phyloP scores from a whole-genome alignment of 2,113 vertebrate genomes.

The Seriola rivoliana region DNA sequence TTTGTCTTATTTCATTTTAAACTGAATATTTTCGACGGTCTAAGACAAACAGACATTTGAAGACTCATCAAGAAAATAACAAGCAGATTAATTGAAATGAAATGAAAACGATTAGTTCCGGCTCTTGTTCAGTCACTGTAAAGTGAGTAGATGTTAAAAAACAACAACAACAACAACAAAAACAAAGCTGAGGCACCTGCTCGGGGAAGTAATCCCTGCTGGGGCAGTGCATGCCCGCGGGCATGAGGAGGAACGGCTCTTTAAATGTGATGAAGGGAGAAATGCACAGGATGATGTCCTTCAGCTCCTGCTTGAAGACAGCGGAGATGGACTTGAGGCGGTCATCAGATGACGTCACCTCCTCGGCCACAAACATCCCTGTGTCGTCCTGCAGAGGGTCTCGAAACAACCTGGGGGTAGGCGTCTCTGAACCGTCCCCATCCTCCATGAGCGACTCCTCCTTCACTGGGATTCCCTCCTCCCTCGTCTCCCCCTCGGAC shows the following conservation, averaged over 20 bases:
- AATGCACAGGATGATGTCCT: constrained; percentile 96
- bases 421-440: constrained; percentile 81
- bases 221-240: constrained; percentile 91
- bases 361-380: constrained; percentile 91
- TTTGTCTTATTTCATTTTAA: no score
- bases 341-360: constrained; percentile 93
- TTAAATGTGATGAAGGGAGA: constrained; percentile 94
- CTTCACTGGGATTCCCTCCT: constrained; percentile 60
- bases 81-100: no score
- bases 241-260: constrained; percentile 92
- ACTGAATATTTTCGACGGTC: no score
- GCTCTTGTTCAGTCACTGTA: neutral
- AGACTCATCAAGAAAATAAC: no score
- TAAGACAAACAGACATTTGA: no score
- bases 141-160: neutral
- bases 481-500: constrained; percentile 20
- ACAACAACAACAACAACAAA: neutral
- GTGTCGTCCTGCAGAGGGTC: constrained; percentile 98
- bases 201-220: constrained; percentile 97
- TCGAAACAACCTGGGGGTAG: constrained; percentile 89
- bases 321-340: constrained; percentile 90
- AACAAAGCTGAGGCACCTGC: constrained; percentile 74
- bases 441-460: constrained; percentile 69
- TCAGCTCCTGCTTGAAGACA: constrained; percentile 94
- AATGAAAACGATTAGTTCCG: no score